Evolutionary conservation across 2,113 vertebrate species (phyloP).

Genomic region (Cephalopterus ornatus): DNA sequence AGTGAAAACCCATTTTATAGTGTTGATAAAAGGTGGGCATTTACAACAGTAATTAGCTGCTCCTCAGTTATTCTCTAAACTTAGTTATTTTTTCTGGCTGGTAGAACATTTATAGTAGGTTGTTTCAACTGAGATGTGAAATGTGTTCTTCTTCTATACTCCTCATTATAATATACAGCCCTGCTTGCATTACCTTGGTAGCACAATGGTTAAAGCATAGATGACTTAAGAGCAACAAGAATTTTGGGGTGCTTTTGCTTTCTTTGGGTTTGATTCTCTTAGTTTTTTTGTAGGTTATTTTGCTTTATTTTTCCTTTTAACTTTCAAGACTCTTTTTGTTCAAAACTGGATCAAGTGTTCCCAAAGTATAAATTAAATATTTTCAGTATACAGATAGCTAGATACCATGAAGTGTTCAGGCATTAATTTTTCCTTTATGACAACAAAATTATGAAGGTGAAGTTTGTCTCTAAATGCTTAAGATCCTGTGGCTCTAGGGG

Average conservation of each 20-base stretch:
- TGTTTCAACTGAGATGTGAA: neutral
- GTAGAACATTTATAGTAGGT: neutral
- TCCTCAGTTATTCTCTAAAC: neutral
- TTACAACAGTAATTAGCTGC: neutral
- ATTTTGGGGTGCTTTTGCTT: rapidly evolving
- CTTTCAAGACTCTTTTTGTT: neutral
- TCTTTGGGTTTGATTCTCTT: neutral
- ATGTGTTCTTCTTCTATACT: neutral
- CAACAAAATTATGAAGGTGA: neutral
- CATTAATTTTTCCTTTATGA: neutral
- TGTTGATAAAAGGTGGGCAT: neutral
- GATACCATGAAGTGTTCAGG: neutral
- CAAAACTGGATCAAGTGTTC: neutral
- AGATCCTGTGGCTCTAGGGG: neutral
- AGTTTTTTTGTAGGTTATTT: neutral
- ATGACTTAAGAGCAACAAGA: neutral
- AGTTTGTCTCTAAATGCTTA: neutral
- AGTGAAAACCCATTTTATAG: neutral
- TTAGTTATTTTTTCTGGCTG: neutral
- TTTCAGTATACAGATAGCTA: neutral
- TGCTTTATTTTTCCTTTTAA: neutral
- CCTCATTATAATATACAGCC: too few species aligned
- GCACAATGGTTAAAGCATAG: neutral
- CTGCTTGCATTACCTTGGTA: neutral
- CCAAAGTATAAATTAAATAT: neutral